A percentile compares a stretch with the other conserved stretches of the same genome.
Conservation (phyloP, 2,797 vertebrate species). For the Gymnodraco acuticeps region DNA sequence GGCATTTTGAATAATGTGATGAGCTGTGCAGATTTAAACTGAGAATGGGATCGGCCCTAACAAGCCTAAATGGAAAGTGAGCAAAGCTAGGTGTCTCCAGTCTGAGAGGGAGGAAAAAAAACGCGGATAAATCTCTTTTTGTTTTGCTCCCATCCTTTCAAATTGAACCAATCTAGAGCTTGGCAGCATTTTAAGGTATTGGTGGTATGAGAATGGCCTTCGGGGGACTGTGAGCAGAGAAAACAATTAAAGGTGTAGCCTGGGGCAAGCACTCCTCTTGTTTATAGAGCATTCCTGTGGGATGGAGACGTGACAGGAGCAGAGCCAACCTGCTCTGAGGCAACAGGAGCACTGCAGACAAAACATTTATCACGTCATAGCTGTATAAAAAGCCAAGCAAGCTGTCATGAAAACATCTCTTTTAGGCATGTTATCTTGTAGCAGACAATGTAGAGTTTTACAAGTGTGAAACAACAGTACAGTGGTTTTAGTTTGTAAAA, state of each 20-base stretch:
- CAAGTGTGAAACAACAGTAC: slow-evolving; percentile 7
- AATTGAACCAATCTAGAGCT: slow-evolving; percentile 74
- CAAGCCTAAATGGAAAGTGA: slow-evolving; percentile 59
- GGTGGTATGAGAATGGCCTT: slow-evolving; percentile 63
- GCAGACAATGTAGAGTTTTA: not conserved
- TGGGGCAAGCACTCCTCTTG: slow-evolving; percentile 73
- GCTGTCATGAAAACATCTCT: slow-evolving; percentile 29
- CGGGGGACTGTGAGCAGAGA: slow-evolving; percentile 66
- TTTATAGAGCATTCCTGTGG: slow-evolving; percentile 79
- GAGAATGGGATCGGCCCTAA: slow-evolving; percentile 47
- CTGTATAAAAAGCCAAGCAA: slow-evolving; percentile 28
- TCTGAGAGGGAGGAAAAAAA: slow-evolving; percentile 23
- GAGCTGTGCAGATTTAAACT: slow-evolving; percentile 36
- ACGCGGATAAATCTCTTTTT: slow-evolving; percentile 64
- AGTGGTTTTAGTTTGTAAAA: slow-evolving; percentile 6
- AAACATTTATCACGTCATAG: slow-evolving; percentile 35
- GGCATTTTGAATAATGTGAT: slow-evolving; percentile 30
- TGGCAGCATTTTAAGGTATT: slow-evolving; percentile 72
- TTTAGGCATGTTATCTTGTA: not conserved
- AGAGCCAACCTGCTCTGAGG: slow-evolving; percentile 59
- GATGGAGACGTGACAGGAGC: slow-evolving; percentile 68
- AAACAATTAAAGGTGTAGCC: slow-evolving; percentile 81
- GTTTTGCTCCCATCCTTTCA: slow-evolving; percentile 64
- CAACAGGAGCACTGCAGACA: slow-evolving; percentile 22
- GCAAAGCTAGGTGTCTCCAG: slow-evolving; percentile 55